These are phyloP conservation scores for Danio jaintianensis DNA, from an alignment of 2,797 vertebrate genomes.

Conservation along the genomic window DNA sequence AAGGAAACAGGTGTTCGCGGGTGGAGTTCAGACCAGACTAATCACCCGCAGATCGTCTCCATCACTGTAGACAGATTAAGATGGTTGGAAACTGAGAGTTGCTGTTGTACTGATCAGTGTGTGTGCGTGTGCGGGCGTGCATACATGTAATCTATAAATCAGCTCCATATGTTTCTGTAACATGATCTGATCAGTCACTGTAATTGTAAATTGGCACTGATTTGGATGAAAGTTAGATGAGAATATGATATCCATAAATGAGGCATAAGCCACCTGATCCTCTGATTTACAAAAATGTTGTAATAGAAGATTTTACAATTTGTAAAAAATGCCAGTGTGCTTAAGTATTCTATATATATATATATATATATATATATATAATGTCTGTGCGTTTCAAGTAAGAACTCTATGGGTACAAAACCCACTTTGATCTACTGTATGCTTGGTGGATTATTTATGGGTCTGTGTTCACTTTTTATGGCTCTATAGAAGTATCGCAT, in stretches of 20 bases:
- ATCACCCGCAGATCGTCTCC: conserved; percentile 29
- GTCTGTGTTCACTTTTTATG: background rate
- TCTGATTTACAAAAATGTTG: background rate
- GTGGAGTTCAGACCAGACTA: conserved; percentile 21
- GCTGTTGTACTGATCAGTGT: background rate
- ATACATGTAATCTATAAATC: background rate
- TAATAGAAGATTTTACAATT: conserved; percentile 20
- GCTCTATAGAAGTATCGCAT: conserved; percentile 17
- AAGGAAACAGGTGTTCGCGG: conserved; percentile 44
- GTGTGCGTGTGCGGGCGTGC: background rate
- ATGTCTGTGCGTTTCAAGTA: conserved; percentile 17
- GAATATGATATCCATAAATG: conserved; percentile 26
- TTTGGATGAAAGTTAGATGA: conserved; percentile 10
- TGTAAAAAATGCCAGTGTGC: conserved; percentile 13
- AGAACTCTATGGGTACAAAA: conserved; percentile 28
- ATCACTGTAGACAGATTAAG: conserved; percentile 17
- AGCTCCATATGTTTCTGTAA: conserved; percentile 40
- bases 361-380: too few species aligned
- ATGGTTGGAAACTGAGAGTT: background rate
- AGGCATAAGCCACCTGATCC: background rate
- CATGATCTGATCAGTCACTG: conserved; percentile 2
- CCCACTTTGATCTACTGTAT: conserved; percentile 30
- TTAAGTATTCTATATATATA: background rate
- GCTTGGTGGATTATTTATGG: conserved; percentile 29
- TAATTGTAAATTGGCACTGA: conserved; percentile 23